Percentiles rank a stretch among this genome's conserved stretches.
phyloP scores from a whole-genome alignment of 2,888 invertebrate species.

The Colletes collaris region DNA sequence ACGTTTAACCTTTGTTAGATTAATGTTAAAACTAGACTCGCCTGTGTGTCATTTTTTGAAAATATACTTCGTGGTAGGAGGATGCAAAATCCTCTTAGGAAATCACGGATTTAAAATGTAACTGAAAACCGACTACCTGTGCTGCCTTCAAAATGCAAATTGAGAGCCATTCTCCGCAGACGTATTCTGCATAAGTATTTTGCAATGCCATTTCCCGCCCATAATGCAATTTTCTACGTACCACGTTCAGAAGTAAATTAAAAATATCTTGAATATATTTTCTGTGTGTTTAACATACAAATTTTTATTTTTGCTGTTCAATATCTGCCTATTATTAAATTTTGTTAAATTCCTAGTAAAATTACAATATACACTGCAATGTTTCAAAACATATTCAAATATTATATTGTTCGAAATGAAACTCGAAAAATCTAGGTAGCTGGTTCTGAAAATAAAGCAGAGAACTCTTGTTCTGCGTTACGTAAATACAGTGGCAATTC shows the following conservation, averaged over 20 bases:
- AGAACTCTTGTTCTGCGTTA: too few relatives aligned
- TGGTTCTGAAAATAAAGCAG: too few relatives aligned
- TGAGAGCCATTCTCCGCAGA: background rate
- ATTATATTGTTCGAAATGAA: too few relatives aligned
- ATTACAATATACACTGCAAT: too few relatives aligned
- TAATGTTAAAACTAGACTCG: background rate
- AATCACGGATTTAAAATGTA: slow-evolving; percentile 31
- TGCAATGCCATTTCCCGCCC: slow-evolving; percentile 7
- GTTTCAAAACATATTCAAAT: too few relatives aligned
- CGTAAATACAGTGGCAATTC: too few relatives aligned
- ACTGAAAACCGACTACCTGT: slow-evolving; percentile 16
- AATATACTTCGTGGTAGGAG: background rate
- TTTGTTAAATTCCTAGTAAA: too few relatives aligned
- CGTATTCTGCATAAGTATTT: slow-evolving; percentile 30
- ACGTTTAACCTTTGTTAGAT: background rate
- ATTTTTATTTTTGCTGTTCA: too few relatives aligned
- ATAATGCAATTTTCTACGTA: background rate
- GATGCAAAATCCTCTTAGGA: slow-evolving; percentile 1
- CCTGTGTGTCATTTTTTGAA: slow-evolving; percentile 3
- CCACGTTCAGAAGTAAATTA: background rate
- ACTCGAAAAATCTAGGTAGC: too few relatives aligned
- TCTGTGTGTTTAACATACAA: too few relatives aligned
- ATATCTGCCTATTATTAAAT: too few relatives aligned
- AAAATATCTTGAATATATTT: too few relatives aligned
- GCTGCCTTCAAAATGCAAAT: slow-evolving; percentile 28